Evolutionary conservation across 2,888 invertebrate genomes (phyloP), one percentile per base, ranked within the genome.

Genomic region (Volucella inflata): DNA sequence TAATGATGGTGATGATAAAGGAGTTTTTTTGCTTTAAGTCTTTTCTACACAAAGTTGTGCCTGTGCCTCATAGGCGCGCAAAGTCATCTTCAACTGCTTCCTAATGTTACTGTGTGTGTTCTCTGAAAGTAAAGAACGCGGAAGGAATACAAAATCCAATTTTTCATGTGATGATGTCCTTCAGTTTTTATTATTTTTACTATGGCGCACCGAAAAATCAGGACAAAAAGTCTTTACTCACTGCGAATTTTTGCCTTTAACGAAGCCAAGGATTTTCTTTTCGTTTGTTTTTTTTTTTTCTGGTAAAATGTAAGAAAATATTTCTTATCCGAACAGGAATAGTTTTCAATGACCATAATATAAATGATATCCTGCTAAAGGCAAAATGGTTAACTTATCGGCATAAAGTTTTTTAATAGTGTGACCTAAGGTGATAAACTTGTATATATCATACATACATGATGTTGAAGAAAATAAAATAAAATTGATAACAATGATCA

Each of bases 121-220:
- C 62, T 72, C 62, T 53, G 51, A 50, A 42, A 71, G 59, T 44
- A 51, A 9, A 62, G 17, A 53, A 62, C 51, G 72, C 72, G 62
- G 36, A 51, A 36, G 36, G 72, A 62, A 72, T 72, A 72, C 14
- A 12, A 44, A 71, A 72, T 36, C 51, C 51, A 44, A 62, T 72
- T 62, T 72, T 60, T 60, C 60, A 59, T 50, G 21, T 42, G 8
- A 51, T 44, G 40, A 36, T 72, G 62, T 60, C 53, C 62, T 72
- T 72, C 36, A 62, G 42, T 16, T 14, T 44, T 44, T 14, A 42
- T 16, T 70, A 51, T 36, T 59, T 59, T 68, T 21, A 14, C 40
- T 42, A 21, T 12, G 42, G 14, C 30, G 14, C 14, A 36, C 6
- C 17, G 14, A n/a, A 9, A 38, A 17, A 10, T 11, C 48, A 36